Evolutionary conservation across 1,140 invertebrate species (phyloP), one percentile per base, ranked within the genome.

Genomic region (Chlorops oryzae): DNA sequence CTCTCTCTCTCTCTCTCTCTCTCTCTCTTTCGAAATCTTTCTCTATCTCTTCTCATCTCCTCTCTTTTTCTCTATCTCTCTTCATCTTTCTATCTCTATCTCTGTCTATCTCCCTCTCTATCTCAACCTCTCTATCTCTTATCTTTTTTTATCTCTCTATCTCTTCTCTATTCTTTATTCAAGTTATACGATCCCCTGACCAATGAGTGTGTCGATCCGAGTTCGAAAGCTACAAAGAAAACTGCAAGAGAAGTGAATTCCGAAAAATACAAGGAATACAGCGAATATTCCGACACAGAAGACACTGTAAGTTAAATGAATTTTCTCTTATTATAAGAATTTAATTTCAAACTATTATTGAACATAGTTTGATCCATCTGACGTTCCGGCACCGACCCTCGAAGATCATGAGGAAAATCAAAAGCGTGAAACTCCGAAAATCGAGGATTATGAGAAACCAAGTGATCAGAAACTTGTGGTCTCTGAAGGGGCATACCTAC

Each of bases 151-250:
- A 32, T 32, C n/a, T 32, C 7, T 17, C 5, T 17, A 43, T n/a
- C 4, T 5, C 17, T 15, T 47, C 22, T 17, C 4, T n/a, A 28
- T 22, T 5, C 17, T 17, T 38, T 42, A n/a, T 37, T 39, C 22
- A 21, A 59, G 12, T 50, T 47, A 21, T 70, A 70, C 24, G 59
- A 70, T 41, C 44, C 45, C 6, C 59, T 43, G 45, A 53, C 56
- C 20, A 70, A 69, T 38, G 59, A 66, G 17, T 62, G 57, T 15
- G 21, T 56, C 0, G 59, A 63, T 42, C 41, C 22, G 3, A 54
- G 59, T 3, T 52, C 55, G 17, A 52, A 57, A 28, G 54, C 61
- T 15, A 58, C 59, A 3, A 51, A 57, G 9, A 58, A 66, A 20
- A 60, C 66, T 5, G 37, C 60, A 0, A 52, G 56, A 10, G 41